phyloP scores from a whole-genome alignment of 2,888 invertebrate genomes.

The Pecten maximus region DNA sequence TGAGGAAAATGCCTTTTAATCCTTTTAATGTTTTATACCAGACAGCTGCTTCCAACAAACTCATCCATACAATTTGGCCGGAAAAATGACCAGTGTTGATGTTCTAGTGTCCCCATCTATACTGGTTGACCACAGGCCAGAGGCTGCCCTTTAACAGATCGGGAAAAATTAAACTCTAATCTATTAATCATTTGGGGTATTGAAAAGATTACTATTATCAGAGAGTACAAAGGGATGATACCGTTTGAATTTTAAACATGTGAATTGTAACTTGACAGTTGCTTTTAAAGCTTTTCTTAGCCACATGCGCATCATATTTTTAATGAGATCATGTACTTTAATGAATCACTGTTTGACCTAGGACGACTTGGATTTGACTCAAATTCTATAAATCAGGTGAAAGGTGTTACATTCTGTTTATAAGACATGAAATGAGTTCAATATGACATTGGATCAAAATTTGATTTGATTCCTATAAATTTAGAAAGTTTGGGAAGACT shows the following conservation, averaged over 20 bases:
- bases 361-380: neutral
- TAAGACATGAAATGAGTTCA: neutral
- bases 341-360: neutral
- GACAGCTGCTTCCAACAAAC: neutral
- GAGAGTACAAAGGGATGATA: neutral
- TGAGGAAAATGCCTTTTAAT: conserved; percentile 26
- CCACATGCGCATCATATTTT: conserved; percentile 20
- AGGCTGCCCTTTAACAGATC: conserved; percentile 46
- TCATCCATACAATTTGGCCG: neutral
- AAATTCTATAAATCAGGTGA: neutral
- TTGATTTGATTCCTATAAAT: neutral
- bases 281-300: neutral
- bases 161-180: conserved; percentile 54
- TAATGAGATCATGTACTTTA: neutral
- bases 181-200: conserved; percentile 40
- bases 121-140: conserved; percentile 38
- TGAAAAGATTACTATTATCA: conserved; percentile 30
- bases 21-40: neutral
- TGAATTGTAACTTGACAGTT: conserved; percentile 1
- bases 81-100: conserved; percentile 1
- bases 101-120: neutral
- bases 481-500: neutral
- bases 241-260: conserved; percentile 4
- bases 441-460: neutral
- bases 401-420: neutral